Percentiles rank a stretch among this genome's conserved stretches.
These are phyloP conservation scores for Lithobius niger DNA, from an alignment of 1,140 invertebrate species.

Conservation along the genomic window DNA sequence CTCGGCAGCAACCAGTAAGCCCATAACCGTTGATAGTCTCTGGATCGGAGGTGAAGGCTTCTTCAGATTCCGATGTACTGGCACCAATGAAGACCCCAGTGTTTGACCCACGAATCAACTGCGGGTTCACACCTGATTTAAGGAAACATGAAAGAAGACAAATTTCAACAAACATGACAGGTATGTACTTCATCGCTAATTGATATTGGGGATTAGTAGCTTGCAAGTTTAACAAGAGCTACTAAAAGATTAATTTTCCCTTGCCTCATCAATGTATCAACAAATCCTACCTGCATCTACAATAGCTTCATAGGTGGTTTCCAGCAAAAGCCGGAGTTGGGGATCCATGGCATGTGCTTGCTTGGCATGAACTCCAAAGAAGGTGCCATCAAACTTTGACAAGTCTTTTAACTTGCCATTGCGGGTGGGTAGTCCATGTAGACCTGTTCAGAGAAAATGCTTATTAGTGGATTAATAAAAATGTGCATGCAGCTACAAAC, in stretches of 20 bases:
- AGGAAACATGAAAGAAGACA: no score
- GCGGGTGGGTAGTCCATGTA: slow-evolving; percentile 67
- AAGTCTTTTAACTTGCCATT: slow-evolving; percentile 83
- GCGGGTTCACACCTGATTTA: slow-evolving; percentile 25
- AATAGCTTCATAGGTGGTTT: slow-evolving; percentile 87
- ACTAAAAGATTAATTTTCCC: no score
- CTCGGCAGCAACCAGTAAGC: slow-evolving; percentile 47
- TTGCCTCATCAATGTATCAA: no score
- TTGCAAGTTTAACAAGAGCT: no score
- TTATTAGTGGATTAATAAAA: no score
- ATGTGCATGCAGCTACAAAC: no score
- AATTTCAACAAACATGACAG: no score
- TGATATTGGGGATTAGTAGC: no score
- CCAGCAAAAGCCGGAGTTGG: slow-evolving; percentile 76
- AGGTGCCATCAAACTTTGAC: slow-evolving; percentile 74
- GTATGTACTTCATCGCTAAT: no score
- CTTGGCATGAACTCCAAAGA: slow-evolving; percentile 86
- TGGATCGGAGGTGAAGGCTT: slow-evolving; percentile 17
- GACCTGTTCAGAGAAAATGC: slow-evolving; percentile 28
- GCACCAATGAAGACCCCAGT: slow-evolving; percentile 41
- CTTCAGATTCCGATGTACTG: slow-evolving; percentile 22
- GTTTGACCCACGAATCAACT: slow-evolving; percentile 30
- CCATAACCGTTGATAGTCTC: slow-evolving; percentile 41
- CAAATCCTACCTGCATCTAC: slow-evolving; percentile 84
- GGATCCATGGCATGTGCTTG: slow-evolving; percentile 94